Percentiles rank a stretch among this genome's conserved stretches.
phyloP scores from a whole-genome alignment of 2,888 invertebrate genomes.

The Ecdyonurus torrentis region DNA sequence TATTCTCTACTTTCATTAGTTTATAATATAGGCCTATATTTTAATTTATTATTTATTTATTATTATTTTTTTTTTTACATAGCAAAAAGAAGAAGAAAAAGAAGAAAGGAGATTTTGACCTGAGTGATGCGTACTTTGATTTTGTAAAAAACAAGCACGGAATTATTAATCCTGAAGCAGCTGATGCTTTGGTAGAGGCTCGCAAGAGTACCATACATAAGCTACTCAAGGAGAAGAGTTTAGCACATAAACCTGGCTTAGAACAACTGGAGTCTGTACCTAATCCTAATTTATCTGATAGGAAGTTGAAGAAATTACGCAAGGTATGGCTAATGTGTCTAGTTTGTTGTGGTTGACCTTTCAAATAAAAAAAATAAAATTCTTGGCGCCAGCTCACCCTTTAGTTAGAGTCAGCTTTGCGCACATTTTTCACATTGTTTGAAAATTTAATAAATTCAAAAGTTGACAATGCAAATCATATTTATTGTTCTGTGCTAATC shows the following conservation, averaged over 20 bases:
- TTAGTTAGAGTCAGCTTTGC: too few relatives aligned
- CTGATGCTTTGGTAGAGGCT: slow-evolving; percentile 20
- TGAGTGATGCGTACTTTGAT: slow-evolving; percentile 3
- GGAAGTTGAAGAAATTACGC: slow-evolving; percentile 35
- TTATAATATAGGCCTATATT: too few relatives aligned
- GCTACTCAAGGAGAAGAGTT: slow-evolving; percentile 40
- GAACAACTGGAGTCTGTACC: slow-evolving; percentile 44
- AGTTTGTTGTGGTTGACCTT: too few relatives aligned
- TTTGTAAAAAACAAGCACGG: not conserved
- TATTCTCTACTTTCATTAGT: too few relatives aligned
- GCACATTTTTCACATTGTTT: too few relatives aligned
- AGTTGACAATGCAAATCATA: too few relatives aligned
- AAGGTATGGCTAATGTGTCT: too few relatives aligned
- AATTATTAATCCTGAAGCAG: not conserved
- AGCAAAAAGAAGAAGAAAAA: not conserved
- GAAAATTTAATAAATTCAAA: too few relatives aligned
- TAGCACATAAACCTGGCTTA: slow-evolving; percentile 38
- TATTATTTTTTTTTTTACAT: not conserved
- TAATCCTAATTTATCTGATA: slow-evolving; percentile 37
- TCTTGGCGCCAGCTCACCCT: too few relatives aligned
- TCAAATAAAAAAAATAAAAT: too few relatives aligned
- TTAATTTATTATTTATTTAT: not conserved
- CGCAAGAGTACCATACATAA: slow-evolving; percentile 34
- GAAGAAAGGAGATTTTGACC: slow-evolving; percentile 2
- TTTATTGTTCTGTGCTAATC: too few relatives aligned